Evolutionary conservation across 1,140 invertebrate species (phyloP), one percentile per base, ranked within the genome.

Genomic region (Bacillus rossius): DNA sequence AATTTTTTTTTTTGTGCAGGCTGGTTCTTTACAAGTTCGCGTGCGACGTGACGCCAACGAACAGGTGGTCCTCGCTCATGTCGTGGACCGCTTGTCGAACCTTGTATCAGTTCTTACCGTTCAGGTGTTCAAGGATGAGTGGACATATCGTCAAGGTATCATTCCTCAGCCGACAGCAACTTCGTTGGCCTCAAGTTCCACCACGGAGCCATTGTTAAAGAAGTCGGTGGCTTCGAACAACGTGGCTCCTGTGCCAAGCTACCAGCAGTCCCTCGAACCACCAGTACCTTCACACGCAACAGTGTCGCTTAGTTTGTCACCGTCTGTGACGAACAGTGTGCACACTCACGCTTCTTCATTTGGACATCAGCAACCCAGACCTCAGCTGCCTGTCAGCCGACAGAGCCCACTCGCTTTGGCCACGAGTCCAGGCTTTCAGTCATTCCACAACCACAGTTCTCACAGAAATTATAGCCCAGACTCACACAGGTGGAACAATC

Each of bases 1-100:
- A 40, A 40, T 16, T 20, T n/a, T 42, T 20, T 64, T 69, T 26
- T 59, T 50, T 64, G 72, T 75, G 25, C 59, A 83, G 79, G 78
- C 80, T 65, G 83, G 83, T 26, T 79, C 77, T 10, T 72, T 86
- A 8, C 78, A 84, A 65, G 83, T 86, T 2, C 69, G 85, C 26
- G 76, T 86, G 2, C 67, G 84, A 51, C 68, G 83, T 34, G 84
- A 87, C 70, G 85, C 84, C 4, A 78, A 87, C 69, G 84, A 85
- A 68, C 81, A 84, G 66, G 65, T 83, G 57, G 84, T 86, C 8
- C 67, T 86, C 25, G 75, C 77, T 7, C 79, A 81, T 64, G 78
- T 86, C 20, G 77, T 79, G 59, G 77, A 80, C 60, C 75, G 82
- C 47, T 73, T 86, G 3, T 79, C 79, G 13, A 75, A 73, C 49